phyloP scores from a whole-genome alignment of 2,113 vertebrate species.

The Phylloscopus trochilus region DNA sequence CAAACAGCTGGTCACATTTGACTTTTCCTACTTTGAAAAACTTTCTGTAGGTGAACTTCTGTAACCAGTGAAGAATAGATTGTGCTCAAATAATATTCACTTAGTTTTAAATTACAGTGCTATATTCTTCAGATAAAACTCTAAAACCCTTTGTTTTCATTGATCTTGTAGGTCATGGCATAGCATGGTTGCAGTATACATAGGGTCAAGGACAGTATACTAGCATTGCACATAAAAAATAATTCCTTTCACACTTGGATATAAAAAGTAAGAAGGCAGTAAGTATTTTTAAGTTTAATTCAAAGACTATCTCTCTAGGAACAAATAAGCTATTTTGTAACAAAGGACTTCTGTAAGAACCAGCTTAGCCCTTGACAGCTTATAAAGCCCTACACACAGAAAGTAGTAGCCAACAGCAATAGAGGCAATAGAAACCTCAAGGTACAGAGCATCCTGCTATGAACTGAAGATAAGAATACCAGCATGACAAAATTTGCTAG shows the following conservation, averaged over 20 bases:
- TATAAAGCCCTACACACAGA: not conserved
- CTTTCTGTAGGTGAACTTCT: not conserved
- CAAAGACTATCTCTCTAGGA: slow-evolving; percentile 8
- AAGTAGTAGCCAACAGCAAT: not conserved
- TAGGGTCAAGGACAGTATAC: not conserved
- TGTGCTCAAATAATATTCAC: not conserved
- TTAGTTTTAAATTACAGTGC: slow-evolving; percentile 16
- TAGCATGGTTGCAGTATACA: not conserved
- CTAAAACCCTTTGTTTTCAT: not conserved
- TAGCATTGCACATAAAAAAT: not conserved
- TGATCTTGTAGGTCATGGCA: slow-evolving; percentile 29
- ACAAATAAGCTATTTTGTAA: slow-evolving; percentile 21
- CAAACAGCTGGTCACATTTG: not conserved
- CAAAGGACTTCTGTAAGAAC: not conserved
- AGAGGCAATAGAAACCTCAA: not conserved
- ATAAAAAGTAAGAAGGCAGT: not conserved
- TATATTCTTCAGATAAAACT: not conserved
- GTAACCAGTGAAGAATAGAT: not conserved
- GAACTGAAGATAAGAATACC: not conserved
- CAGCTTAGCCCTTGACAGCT: not conserved
- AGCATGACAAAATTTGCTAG: not conserved
- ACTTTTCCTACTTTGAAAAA: slow-evolving; percentile 3
- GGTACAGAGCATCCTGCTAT: not conserved
- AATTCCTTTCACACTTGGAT: not conserved
- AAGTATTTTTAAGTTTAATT: slow-evolving; percentile 34